Base-by-base conservation (phyloP, 2,888 invertebrate species). In the Andrena bucephala region DNA sequence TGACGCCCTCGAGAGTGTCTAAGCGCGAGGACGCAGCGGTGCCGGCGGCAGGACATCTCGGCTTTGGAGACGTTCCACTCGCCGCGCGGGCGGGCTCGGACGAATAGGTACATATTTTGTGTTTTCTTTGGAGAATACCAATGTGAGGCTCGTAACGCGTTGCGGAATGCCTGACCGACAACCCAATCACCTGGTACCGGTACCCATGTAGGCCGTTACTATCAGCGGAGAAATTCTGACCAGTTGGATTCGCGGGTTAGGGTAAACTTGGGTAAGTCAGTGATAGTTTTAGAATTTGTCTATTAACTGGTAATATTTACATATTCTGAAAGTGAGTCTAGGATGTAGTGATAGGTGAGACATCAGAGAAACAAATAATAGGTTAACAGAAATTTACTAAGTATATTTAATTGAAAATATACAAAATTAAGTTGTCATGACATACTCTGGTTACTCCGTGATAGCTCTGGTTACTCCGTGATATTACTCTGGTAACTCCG, bases 151-250 rank as follows among this genome's bases (percentile, higher is more conserved):
- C n/a, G 50, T 27, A 31, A 42, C 33, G 10, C 24, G 31, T 20
- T 20, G 33, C 76, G 20, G 10, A 50, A 52, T 36, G 20, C 29
- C 66, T 73, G 77, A 78, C 80, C 79, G 81, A 65, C 84, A 84
- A 89, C 87, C 88, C 84, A 85, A 83, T 88, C 87, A 85, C 89
- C 89, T 87, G 85, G 77, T 83, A 62, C 54, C 80, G 54, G 59
- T 67, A 87, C 84, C 85, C 91, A 91, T 90, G 90, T 91, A 90
- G 92, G 92, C 91, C 91, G 89, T 82, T 84, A 80, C 84, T 84
- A 70, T 78, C 69, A 57, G 67, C 71, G 87, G 89, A 89, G 91
- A 91, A 91, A 91, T 91, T 90, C 89, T 90, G 85, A 86, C 84
- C 87, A 88, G 87, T 84, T 70, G 83, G 67, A 77, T 83, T 83